These are phyloP conservation scores for Rousettus leschenaultii DNA, from an alignment of 2,113 vertebrate genomes.

Conservation along the genomic window DNA sequence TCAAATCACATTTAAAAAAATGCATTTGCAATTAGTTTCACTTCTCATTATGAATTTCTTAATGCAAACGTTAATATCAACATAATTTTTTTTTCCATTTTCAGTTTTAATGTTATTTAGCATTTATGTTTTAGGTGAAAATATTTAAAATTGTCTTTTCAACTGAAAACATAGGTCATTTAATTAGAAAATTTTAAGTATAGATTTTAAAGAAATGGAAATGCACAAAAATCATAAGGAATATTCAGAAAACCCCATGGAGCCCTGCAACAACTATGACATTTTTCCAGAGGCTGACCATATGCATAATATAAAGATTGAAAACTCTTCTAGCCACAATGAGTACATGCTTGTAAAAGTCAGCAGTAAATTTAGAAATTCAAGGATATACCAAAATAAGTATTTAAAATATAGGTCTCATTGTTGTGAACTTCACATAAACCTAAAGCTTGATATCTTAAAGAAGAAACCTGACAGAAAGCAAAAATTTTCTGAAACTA, in stretches of 20 bases:
- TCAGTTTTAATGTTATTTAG: not conserved
- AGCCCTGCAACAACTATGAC: not conserved
- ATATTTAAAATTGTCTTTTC: not conserved
- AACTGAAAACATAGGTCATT: not conserved
- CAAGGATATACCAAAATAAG: not conserved
- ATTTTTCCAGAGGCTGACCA: not conserved
- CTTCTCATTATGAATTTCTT: not conserved
- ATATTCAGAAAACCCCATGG: not conserved
- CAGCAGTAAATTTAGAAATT: not conserved
- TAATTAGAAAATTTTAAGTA: not conserved
- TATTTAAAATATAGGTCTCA: not conserved
- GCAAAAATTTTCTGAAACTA: not conserved
- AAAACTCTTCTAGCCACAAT: not conserved
- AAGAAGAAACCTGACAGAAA: not conserved
- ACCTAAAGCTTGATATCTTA: not conserved
- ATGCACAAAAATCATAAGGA: not conserved
- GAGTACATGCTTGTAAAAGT: not conserved
- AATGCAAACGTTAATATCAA: not conserved
- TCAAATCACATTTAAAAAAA: slow-evolving; percentile 1
- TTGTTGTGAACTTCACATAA: not conserved
- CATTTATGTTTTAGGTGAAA: not conserved
- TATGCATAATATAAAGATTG: not conserved
- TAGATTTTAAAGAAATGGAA: not conserved
- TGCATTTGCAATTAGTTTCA: not conserved
- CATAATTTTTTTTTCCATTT: not conserved